Evolutionary conservation across 2,113 vertebrate species (phyloP).

Genomic region (Pterophyllum scalare): DNA sequence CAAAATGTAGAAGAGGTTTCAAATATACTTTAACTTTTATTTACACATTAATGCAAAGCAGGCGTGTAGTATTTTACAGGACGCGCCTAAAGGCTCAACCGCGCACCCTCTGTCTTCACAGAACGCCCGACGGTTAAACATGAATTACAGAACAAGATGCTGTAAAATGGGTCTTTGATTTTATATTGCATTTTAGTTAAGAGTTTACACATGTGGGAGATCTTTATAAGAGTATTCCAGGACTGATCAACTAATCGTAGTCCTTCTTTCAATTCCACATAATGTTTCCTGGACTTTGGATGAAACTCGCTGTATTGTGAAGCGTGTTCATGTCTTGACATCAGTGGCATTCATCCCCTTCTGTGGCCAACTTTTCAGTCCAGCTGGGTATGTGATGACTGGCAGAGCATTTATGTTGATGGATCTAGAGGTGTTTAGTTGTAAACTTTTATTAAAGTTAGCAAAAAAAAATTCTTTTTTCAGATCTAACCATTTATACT

Average conservation of each 20-base stretch:
- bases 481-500: too few relatives aligned
- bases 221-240: neutral
- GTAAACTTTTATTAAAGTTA: too few relatives aligned
- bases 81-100: neutral
- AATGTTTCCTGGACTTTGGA: too few relatives aligned
- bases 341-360: too few relatives aligned
- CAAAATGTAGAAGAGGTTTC: neutral
- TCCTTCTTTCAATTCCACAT: too few relatives aligned
- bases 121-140: neutral
- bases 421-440: too few relatives aligned
- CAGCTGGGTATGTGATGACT: too few relatives aligned
- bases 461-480: too few relatives aligned
- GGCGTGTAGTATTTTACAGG: accelerated
- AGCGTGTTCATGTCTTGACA: too few relatives aligned
- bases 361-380: too few relatives aligned
- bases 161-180: neutral
- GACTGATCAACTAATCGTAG: neutral
- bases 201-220: neutral
- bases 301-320: too few relatives aligned
- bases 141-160: neutral
- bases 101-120: neutral
- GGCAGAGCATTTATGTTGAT: too few relatives aligned
- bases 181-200: accelerated
- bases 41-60: neutral
- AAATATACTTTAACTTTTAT: accelerated